These are phyloP conservation scores for Callyntrura sp. DNA, from an alignment of 2,888 invertebrate species.

Conservation along the genomic window DNA sequence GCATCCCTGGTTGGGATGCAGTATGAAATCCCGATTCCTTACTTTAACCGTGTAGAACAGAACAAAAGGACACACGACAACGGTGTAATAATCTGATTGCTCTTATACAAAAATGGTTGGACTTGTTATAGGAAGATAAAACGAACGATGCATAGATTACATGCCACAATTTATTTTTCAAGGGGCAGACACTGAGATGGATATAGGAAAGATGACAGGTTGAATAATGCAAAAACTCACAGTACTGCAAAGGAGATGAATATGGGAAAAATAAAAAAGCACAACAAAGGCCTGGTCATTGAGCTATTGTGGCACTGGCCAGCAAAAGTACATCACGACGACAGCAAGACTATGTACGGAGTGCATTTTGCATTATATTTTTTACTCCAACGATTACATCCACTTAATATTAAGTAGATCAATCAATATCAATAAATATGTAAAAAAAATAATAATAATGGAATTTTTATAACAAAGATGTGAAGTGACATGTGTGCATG, in stretches of 20 bases:
- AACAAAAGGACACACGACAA: slow-evolving; percentile 9
- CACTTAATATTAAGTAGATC: background rate
- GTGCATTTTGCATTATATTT: too few species aligned
- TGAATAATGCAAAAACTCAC: slow-evolving; percentile 5
- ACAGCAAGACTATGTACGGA: slow-evolving; percentile 18
- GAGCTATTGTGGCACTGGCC: slow-evolving; percentile 15
- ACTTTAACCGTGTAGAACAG: background rate
- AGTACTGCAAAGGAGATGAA: background rate
- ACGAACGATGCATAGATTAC: background rate
- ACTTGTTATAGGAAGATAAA: slow-evolving; percentile 5
- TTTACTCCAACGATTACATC: too few species aligned
- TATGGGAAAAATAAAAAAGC: background rate
- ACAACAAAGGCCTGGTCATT: background rate
- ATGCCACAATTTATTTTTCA: too few species aligned
- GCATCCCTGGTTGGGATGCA: too few species aligned
- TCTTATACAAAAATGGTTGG: background rate
- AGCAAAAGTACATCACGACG: background rate
- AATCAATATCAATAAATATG: slow-evolving; percentile 2
- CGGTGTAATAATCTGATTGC: background rate
- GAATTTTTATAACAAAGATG: slow-evolving; percentile 8
- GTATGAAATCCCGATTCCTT: too few species aligned
- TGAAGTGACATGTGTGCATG: background rate
- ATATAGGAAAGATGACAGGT: background rate
- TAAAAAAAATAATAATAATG: slow-evolving; percentile 11
- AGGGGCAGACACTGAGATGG: background rate